These are phyloP conservation scores for Peucedramus taeniatus DNA, from an alignment of 2,113 vertebrate species.

Conservation along the genomic window DNA sequence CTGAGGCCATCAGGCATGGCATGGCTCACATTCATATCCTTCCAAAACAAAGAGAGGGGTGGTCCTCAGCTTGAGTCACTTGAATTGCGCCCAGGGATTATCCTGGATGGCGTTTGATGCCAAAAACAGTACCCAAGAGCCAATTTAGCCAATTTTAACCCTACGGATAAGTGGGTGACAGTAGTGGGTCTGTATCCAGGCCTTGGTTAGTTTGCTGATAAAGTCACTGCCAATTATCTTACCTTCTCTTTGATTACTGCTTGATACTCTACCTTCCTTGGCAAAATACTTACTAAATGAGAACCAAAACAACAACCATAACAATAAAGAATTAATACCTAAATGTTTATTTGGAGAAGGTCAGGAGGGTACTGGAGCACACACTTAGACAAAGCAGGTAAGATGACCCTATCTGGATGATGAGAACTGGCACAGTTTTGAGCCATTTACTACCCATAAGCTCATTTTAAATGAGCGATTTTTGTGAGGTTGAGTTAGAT, in stretches of 20 bases:
- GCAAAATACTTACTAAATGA: neutral
- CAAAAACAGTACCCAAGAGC: neutral
- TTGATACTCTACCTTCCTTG: neutral
- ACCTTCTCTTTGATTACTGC: neutral
- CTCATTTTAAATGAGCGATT: neutral
- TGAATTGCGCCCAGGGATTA: neutral
- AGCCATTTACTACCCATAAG: neutral
- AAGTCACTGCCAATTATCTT: neutral
- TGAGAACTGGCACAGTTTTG: neutral
- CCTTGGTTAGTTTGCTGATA: neutral
- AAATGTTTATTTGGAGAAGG: neutral
- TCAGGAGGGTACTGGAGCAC: neutral
- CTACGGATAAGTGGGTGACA: neutral
- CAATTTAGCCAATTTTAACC: neutral
- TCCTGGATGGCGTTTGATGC: neutral
- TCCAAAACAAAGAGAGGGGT: neutral
- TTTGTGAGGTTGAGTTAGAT: neutral
- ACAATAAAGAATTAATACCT: neutral
- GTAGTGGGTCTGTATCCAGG: neutral
- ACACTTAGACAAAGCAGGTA: neutral
- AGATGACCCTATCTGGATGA: neutral
- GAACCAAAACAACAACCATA: neutral
- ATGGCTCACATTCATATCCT: neutral
- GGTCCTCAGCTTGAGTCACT: neutral
- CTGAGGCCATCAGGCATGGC: neutral